Conservation (phyloP, 1,140 invertebrate species). For the Lerema accius region DNA sequence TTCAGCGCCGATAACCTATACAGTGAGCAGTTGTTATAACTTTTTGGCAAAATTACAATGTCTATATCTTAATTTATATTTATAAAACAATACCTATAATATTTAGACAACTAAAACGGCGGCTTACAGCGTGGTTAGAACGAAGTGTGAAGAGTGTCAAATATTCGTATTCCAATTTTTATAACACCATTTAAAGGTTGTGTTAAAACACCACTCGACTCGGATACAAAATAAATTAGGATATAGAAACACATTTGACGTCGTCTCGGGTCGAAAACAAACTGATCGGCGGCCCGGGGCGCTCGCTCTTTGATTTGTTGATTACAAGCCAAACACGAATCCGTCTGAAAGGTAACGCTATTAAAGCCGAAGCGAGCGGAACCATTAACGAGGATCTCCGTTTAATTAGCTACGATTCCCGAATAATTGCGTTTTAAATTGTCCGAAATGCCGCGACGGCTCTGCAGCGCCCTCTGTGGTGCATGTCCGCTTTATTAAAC, state of each 20-base stretch:
- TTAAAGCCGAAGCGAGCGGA: conserved; percentile 41
- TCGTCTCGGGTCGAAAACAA: neutral
- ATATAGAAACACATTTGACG: conserved; percentile 8
- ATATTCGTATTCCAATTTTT: too few species aligned
- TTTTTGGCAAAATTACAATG: too few species aligned
- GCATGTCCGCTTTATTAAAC: conserved; percentile 16
- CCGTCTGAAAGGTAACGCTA: conserved; percentile 47
- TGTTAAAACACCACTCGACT: neutral
- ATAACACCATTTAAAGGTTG: too few species aligned
- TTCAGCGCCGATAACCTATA: too few species aligned
- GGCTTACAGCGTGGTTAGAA: too few species aligned
- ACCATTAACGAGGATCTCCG: conserved; percentile 61
- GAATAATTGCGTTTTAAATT: conserved; percentile 69
- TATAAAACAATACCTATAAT: too few species aligned
- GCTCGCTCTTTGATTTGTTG: too few species aligned
- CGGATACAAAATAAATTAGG: neutral
- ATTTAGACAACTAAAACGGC: too few species aligned
- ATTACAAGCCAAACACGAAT: conserved; percentile 44
- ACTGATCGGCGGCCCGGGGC: too few species aligned
- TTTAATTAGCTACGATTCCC: conserved; percentile 62
- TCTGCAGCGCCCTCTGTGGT: conserved; percentile 15
- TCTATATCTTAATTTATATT: too few species aligned
- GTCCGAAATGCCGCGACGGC: conserved; percentile 39
- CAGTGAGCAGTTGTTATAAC: too few species aligned
- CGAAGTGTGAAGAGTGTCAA: too few species aligned